Evolutionary conservation across 1,140 invertebrate species (phyloP), one percentile per base, ranked within the genome.

Genomic region (Aphelenchoides avenae): DNA sequence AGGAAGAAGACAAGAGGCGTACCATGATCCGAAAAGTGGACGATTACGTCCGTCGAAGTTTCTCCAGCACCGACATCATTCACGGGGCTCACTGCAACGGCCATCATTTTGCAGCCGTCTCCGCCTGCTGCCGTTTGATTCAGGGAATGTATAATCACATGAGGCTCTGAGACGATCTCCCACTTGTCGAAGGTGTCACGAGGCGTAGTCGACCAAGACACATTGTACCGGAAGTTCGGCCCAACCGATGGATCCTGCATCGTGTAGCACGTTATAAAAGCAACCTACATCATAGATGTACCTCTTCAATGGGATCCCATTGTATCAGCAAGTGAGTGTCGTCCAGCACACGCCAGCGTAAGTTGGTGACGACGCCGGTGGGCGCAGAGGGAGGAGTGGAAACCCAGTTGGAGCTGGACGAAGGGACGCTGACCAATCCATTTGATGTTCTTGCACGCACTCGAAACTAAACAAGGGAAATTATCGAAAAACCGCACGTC

Each of bases 191-290:
- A 27, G 26, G 15, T 46, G 56, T 50, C 27, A 3, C 67, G 33
- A 36, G 43, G 5, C 24, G n/a, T 5, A 31, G 44, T 24, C 15
- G 15, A 41, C 67, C 67, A 66, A 26, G 26, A 50, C 29, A 66
- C 60, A 52, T 66, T 66, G 36, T 66, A 66, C 5, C 68, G 56
- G 18, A 66, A 53, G 52, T 66, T 68, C 20, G 66, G 44, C 15
- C 54, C 64, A n/a, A 43, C 43, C 15, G 31, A 39, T 30, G 61
- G 59, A 18, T 15, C 29, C 61, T 63, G 18, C 7, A 50, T 30
- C 18, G 15, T 11, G 22, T 53, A 20, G 15, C 18, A 11, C 22
- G 26, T 52, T 49, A 6, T 52, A n/a, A 29, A 18, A 7, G 26
- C 9, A 20, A 27, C 20, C 18, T 52, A 1, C 13, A 61, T n/a